Conservation (phyloP, 2,888 invertebrate species). For the Lacanobia wlatinum region DNA sequence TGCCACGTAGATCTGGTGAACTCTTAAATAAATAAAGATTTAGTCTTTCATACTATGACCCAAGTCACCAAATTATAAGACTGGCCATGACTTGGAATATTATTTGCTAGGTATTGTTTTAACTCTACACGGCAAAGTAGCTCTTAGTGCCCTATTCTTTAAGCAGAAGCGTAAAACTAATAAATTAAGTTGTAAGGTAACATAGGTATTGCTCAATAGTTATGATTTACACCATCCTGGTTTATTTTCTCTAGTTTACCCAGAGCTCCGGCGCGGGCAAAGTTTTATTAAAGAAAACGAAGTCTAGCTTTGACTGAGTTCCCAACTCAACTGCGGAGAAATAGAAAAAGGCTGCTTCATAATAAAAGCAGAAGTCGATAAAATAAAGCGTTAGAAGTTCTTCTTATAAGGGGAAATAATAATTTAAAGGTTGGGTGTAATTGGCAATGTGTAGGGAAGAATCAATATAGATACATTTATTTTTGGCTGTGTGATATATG, state of each 20-base stretch:
- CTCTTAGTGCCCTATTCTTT: too few relatives aligned
- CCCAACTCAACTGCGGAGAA: slow-evolving; percentile 41
- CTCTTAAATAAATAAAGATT: too few relatives aligned
- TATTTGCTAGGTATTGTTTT: too few relatives aligned
- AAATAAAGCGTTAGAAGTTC: slow-evolving; percentile 45
- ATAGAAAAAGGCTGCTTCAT: slow-evolving; percentile 45
- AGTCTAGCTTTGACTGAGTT: slow-evolving; percentile 63
- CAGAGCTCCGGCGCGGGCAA: slow-evolving; percentile 30
- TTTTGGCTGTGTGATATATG: not conserved
- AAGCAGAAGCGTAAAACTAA: too few relatives aligned
- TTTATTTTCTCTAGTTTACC: slow-evolving; percentile 48
- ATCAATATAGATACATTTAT: too few relatives aligned
- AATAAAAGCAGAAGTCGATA: slow-evolving; percentile 52
- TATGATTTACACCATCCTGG: slow-evolving; percentile 53
- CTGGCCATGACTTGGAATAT: too few relatives aligned
- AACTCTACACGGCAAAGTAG: too few relatives aligned
- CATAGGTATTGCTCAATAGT: slow-evolving; percentile 36
- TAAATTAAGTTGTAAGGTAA: not conserved
- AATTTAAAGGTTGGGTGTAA: not conserved
- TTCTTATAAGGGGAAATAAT: not conserved
- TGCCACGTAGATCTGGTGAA: too few relatives aligned
- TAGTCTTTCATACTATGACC: too few relatives aligned
- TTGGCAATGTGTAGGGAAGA: too few relatives aligned
- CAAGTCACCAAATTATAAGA: too few relatives aligned
- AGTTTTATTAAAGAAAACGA: slow-evolving; percentile 68